Percentiles rank a stretch among this genome's conserved stretches.
Conservation (phyloP, 2,888 invertebrate species). For the Heteromurus nitidus region DNA sequence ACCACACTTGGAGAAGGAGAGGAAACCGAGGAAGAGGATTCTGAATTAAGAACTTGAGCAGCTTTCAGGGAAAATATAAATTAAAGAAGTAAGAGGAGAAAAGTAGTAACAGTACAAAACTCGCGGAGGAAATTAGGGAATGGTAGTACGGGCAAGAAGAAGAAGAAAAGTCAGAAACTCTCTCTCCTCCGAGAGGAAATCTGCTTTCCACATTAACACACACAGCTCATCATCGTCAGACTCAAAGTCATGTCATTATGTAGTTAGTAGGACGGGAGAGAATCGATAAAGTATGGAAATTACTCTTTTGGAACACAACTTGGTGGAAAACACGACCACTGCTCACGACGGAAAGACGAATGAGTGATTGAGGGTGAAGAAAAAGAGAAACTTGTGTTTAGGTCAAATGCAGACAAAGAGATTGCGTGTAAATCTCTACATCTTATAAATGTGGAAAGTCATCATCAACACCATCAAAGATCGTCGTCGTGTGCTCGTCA, state of each 20-base stretch:
- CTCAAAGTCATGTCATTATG: neutral
- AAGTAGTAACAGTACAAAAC: neutral
- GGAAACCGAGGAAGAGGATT: no score
- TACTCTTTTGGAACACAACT: constrained; percentile 25
- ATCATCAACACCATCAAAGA: neutral
- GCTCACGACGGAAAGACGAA: constrained; percentile 5
- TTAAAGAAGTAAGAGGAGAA: neutral
- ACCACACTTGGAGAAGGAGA: no score
- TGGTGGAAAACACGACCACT: neutral
- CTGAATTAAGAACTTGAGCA: no score
- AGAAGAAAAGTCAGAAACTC: neutral
- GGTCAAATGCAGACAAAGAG: neutral
- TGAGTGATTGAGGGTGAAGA: neutral
- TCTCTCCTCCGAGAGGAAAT: neutral
- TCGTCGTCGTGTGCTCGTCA: neutral
- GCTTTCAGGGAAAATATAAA: neutral
- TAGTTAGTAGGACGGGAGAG: neutral
- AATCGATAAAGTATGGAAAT: constrained; percentile 44
- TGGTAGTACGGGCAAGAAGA: neutral
- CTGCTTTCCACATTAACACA: neutral
- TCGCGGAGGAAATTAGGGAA: neutral
- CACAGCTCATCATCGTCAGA: neutral
- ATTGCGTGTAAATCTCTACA: no score
- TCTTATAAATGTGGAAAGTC: no score
- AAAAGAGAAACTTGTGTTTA: neutral